Evolutionary conservation across 1,140 invertebrate species (phyloP), one percentile per base, ranked within the genome.

Genomic region (Steinernema feltiae): DNA sequence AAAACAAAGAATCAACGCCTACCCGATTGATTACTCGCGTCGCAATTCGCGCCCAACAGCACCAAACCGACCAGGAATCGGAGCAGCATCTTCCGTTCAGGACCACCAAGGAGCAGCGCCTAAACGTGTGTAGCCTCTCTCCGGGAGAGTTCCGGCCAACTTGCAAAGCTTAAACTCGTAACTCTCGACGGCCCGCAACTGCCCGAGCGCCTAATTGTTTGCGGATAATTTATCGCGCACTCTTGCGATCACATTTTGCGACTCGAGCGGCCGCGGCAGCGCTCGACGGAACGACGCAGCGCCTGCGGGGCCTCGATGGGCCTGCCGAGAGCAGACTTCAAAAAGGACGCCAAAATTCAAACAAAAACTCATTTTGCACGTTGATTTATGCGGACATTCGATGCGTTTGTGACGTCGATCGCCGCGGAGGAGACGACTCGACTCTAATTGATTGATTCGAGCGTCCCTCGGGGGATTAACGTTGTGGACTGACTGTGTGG

Each of bases 281-380:
- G 53, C 53, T 41, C 35, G 35, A 18, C 53, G 53, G n/a, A n/a
- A n/a, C 53, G 12, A 3, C 53, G 15, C 24, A 15, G 7, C 53
- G 53, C 53, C 53, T 21, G 53, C 15, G 15, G 53, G 7, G 35
- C 53, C 12, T 12, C 12, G 15, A 63, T n/a, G 53, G 53, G 24
- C 3, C 24, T 7, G 53, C 15, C 53, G 35, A 41, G 35, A 41
- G 35, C 35, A 41, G 35, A 41, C 35, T 41, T 41, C 18, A 7
- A 41, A 41, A 41, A 41, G 18, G 53, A 15, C 53, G 53, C 53
- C 53, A 63, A 63, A 63, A 63, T 63, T 63, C 53, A 63, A n/a
- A 63, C 53, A 63, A 63, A 63, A 63, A 63, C 53, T 63, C 53
- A 63, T 63, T 63, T 63, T 63, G 53, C 53, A 63, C 53, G 53